Evolutionary conservation across 1,140 invertebrate genomes (phyloP), one percentile per base, ranked within the genome.

Genomic region (Drosophila tani): DNA sequence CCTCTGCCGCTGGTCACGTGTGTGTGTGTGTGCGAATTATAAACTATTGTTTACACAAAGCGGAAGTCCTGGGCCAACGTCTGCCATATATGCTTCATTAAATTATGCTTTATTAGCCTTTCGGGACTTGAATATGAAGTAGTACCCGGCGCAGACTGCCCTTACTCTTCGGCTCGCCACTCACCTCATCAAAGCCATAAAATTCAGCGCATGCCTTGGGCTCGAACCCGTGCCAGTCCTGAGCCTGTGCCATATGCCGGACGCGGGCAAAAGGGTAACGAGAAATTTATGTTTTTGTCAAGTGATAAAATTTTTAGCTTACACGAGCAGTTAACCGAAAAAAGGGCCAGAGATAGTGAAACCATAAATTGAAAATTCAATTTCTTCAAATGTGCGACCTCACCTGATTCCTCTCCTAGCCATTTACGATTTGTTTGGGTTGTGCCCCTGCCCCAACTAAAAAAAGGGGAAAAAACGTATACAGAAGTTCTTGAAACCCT

Each of bases 221-320:
- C 53, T 27, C 17, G 29, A 35, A 55, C 32, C 32, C 32, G 32
- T 35, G 14, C 17, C 17, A n/a, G 50, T 51, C 29, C 11, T 3
- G 14, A 6, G 29, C 3, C 4, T 5, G 11, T 14, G 49, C 49
- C 53, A 57, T 40, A 69, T 50, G 45, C 19, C 21, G 53, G 17
- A 57, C 40, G 64, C 32, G 21, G 17, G 24, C 40, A 47, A 51
- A 43, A 14, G 45, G 73, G 67, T 87, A 83, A 83, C 77, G 81
- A 75, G 66, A 90, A 88, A 88, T 90, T 85, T 88, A 88, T 88
- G 85, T 75, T 90, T 88, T 88, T 88, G 81, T 88, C 85, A 90
- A 88, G 85, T 88, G 85, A 88, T 88, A 88, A 90, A 88, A 88
- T 85, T 88, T 90, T 88, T 88, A 80, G 85, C 85, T 88, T 88